phyloP scores from a whole-genome alignment of 37 sponge, comb jelly and placozoan genomes.

The Crambe crambe region DNA sequence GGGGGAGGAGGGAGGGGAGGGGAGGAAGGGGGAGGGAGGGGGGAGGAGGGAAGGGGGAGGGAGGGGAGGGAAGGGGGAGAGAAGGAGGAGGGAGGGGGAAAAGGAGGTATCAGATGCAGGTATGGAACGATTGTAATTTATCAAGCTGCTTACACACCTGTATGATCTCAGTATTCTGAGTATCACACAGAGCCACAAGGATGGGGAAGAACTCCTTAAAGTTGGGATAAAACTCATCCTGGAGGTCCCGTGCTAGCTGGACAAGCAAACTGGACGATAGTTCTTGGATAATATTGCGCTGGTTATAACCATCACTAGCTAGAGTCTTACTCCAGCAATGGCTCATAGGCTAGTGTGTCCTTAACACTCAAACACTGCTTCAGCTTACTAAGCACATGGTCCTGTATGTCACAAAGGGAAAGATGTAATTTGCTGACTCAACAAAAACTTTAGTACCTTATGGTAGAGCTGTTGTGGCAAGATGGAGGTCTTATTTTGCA shows the following conservation, averaged over 20 bases:
- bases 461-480: slow-evolving; percentile 75
- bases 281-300: neutral
- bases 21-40: too few species aligned
- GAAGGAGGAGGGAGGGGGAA: too few species aligned
- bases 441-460: slow-evolving; percentile 43
- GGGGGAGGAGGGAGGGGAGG: too few species aligned
- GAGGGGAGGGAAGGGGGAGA: too few species aligned
- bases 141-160: slow-evolving; percentile 64
- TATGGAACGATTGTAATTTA: too few species aligned
- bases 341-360: slow-evolving; percentile 53
- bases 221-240: slow-evolving; percentile 84
- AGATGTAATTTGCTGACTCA: neutral
- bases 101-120: too few species aligned
- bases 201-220: slow-evolving; percentile 71
- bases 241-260: slow-evolving; percentile 89
- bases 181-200: slow-evolving; percentile 51
- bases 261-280: slow-evolving; percentile 59
- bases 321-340: slow-evolving; percentile 67
- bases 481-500: slow-evolving; percentile 13
- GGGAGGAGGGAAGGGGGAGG: too few species aligned
- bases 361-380: slow-evolving; percentile 39
- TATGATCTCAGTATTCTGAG: slow-evolving; percentile 58
- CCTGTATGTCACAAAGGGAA: slow-evolving; percentile 12
- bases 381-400: slow-evolving; percentile 40
- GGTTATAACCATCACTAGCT: neutral